Evolutionary conservation across 2,888 invertebrate species (phyloP), one percentile per base, ranked within the genome.

Genomic region (Synergus itoensis): DNA sequence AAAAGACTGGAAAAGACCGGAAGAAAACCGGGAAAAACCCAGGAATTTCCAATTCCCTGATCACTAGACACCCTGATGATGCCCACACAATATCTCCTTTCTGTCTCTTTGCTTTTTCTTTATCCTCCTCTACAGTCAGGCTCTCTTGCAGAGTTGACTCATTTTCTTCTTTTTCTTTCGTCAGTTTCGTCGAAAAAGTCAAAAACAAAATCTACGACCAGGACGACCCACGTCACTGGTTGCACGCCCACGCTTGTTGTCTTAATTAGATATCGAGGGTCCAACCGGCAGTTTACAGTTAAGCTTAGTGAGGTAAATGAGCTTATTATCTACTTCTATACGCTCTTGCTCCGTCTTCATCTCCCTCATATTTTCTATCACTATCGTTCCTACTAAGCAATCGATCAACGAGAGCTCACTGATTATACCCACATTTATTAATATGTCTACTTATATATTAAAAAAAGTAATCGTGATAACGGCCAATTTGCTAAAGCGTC

Each of bases 201-300:
- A 79, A 75, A 64, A 45, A 77, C 64, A 77, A 40, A 64, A 64
- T 48, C 16, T 21, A n/a, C 67, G 67, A 79, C 77, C 57, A 69
- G 48, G 76, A 79, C 76, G 67, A 78, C 77, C 76, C 83, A 83
- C 83, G 84, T 86, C 40, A 60, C n/a, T 57, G 45, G 65, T 86
- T 83, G 82, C 82, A 86, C 87, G 85, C 86, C 87, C 86, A 87
- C 87, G 87, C 84, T 84, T 82, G 79, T 82, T 82, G 84, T 87
- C 87, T 86, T 87, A 87, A 87, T 69, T 69, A 69, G 69, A 69
- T 48, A 45, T 69, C 45, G 69, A 48, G 69, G 45, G 69, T 69
- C 45, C 21, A 45, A 69, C 69, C 48, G 28, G 16, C 48, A 28
- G 69, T 69, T 69, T 69, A 69, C 69, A 45, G 69, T 69, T 69